A percentile compares a stretch with the other conserved stretches of the same genome.
Conservation (phyloP, 2,888 invertebrate species). For the Acleris emargana region DNA sequence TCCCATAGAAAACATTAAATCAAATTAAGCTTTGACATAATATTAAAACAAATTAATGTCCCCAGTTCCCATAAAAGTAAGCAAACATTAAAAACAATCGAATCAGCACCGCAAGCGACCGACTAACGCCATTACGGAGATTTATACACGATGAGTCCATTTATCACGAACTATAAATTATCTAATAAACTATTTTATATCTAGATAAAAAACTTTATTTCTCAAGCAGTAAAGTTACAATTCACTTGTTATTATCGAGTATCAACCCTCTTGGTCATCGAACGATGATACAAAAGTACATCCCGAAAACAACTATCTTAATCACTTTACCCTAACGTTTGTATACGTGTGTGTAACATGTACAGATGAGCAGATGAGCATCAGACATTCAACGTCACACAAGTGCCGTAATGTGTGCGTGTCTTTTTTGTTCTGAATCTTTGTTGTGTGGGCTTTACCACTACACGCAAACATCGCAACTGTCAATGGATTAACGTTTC, state of each 20-base stretch:
- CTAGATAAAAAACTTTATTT: background rate
- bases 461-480: too few species aligned
- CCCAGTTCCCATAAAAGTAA: slow-evolving; percentile 37
- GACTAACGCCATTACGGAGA: slow-evolving; percentile 67
- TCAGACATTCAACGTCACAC: too few species aligned
- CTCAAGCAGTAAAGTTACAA: background rate
- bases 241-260: background rate
- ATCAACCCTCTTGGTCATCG: slow-evolving; percentile 3
- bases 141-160: slow-evolving; percentile 74
- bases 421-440: too few species aligned
- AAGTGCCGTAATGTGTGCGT: too few species aligned
- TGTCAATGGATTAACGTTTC: too few species aligned
- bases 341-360: too few species aligned
- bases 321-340: too few species aligned
- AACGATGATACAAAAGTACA: background rate
- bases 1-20: slow-evolving; percentile 17
- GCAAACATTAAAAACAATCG: slow-evolving; percentile 49
- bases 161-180: slow-evolving; percentile 78
- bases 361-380: too few species aligned
- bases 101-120: slow-evolving; percentile 46
- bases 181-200: slow-evolving; percentile 38
- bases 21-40: slow-evolving; percentile 33
- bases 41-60: slow-evolving; percentile 39
- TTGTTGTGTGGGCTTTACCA: too few species aligned
- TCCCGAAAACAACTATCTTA: too few species aligned